A percentile compares a stretch with the other conserved stretches of the same genome.
phyloP scores from a whole-genome alignment of 2,113 vertebrate genomes.

The Camarhynchus parvulus region DNA sequence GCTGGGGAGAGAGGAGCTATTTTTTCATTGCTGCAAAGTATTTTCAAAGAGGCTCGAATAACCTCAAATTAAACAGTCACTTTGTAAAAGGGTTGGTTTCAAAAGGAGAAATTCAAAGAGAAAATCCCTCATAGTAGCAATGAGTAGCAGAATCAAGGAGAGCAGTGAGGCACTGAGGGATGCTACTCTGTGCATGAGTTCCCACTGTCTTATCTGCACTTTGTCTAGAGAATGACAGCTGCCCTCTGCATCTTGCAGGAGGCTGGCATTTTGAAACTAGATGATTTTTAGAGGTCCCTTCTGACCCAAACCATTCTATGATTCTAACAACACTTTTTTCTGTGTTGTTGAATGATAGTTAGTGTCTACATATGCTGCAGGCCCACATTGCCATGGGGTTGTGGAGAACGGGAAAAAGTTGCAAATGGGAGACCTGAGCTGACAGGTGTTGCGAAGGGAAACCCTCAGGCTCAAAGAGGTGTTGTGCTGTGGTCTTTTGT shows the following conservation, averaged over 20 bases:
- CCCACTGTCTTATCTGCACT: neutral
- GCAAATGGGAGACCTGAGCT: neutral
- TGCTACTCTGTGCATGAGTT: neutral
- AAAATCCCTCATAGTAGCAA: neutral
- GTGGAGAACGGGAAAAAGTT: neutral
- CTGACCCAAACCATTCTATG: neutral
- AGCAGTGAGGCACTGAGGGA: neutral
- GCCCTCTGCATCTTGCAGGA: neutral
- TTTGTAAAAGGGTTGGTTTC: neutral
- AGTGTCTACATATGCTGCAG: fast-evolving
- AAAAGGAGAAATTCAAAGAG: neutral
- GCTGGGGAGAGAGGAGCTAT: neutral
- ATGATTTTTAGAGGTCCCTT: neutral
- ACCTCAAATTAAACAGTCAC: neutral
- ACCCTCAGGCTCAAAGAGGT: neutral
- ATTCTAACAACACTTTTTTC: neutral
- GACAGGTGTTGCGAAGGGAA: neutral
- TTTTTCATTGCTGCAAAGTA: neutral
- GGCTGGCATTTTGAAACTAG: neutral
- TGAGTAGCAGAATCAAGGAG: neutral
- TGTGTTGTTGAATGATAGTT: neutral
- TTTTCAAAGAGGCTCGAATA: neutral
- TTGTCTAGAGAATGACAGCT: neutral
- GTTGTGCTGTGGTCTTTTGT: neutral
- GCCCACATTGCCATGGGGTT: fast-evolving